Base-by-base conservation (phyloP, 2,888 invertebrate species). In the Sericinus montela region DNA sequence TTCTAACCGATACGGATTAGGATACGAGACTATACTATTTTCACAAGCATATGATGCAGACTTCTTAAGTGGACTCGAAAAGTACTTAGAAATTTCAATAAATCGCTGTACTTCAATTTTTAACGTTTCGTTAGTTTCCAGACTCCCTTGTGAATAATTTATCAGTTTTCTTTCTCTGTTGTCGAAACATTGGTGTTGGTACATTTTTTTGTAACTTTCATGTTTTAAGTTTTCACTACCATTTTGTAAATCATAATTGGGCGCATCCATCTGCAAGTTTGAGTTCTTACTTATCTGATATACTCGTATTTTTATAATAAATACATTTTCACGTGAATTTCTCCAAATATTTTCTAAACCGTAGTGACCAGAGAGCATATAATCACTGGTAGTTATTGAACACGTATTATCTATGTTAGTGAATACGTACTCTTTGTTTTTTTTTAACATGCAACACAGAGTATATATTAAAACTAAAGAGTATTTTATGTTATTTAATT, bases 11-110 rank as follows among this genome's bases (percentile, higher is more conserved):
- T 65, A 76, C 1, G 70, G 61, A 51, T 69, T 78, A 1, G 86
- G 85, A 52, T 79, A 82, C 0, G 83, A 72, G 3, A 85, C 75
- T 0, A 86, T 67, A 1, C 67, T 59, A 23, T 69, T 77, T 52
- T 86, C 86, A 52, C 83, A 80, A 5, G 84, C 67, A 52, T 86
- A 86, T 0, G 86, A 80, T 1, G 86, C 85, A 1, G 80, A 77
- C 64, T 82, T 85, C 3, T 72, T 68, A 2, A 85, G 56, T 1
- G 85, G 85, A 47, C 79, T 83, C 1, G 85, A 81, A 53, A 85
- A 87, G 51, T 83, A 81, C 53, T 85, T 81, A 0, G 86, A 83
- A 51, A 87, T 83, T 63, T 86, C 83, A 35, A 87, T 76, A 51
- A 87, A 86, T 46, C 78, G 66, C 57, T 80, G 69, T 1, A 79